phyloP scores from a whole-genome alignment of 2,888 invertebrate species.

The Lithophane socia region DNA sequence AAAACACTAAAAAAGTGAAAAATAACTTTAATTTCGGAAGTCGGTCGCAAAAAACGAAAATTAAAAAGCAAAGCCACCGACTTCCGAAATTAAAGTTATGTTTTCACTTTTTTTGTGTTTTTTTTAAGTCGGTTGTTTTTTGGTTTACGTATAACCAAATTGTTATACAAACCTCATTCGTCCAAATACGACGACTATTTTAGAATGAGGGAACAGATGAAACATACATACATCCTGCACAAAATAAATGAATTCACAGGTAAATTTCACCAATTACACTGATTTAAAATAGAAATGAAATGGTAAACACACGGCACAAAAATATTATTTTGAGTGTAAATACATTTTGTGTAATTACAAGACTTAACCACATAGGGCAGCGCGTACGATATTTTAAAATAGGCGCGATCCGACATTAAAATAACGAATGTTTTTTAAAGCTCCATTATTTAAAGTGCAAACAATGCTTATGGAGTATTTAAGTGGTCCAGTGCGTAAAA shows the following conservation, averaged over 20 bases:
- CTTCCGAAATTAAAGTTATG: too few species aligned
- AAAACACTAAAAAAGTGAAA: too few species aligned
- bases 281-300: conserved; percentile 18
- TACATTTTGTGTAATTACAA: conserved; percentile 31
- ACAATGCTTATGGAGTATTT: neutral
- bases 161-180: neutral
- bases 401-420: neutral
- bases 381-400: conserved; percentile 30
- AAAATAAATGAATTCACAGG: conserved; percentile 19
- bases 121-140: too few species aligned
- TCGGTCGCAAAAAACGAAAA: too few species aligned
- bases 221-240: neutral
- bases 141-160: neutral
- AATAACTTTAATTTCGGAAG: too few species aligned
- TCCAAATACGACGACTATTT: neutral
- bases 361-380: conserved; percentile 23
- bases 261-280: conserved; percentile 22
- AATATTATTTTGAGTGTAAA: conserved; percentile 33
- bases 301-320: conserved; percentile 5
- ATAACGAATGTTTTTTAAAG: conserved; percentile 20
- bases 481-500: neutral
- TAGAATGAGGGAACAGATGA: neutral
- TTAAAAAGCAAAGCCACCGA: too few species aligned
- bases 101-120: too few species aligned
- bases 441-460: neutral